These are phyloP conservation scores for Phasia obesa DNA, from an alignment of 2,888 invertebrate species.

Conservation along the genomic window DNA sequence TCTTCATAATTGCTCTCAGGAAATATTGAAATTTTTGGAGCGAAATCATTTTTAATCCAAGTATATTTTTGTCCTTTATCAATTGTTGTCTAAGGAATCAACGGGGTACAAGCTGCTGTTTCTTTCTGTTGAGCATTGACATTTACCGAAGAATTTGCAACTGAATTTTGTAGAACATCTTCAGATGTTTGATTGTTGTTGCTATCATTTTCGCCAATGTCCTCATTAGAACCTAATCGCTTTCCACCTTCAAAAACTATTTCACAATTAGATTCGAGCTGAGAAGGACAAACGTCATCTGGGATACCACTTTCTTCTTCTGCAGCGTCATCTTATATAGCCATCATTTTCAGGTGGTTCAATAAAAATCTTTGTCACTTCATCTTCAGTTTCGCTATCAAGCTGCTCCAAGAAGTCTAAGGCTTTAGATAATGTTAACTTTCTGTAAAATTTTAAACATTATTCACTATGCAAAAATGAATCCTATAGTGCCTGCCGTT, in stretches of 20 bases:
- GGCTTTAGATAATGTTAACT: neutral
- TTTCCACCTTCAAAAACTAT: slow-evolving; percentile 2
- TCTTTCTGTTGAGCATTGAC: slow-evolving; percentile 3
- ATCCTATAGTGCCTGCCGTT: neutral
- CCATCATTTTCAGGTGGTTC: slow-evolving; percentile 3
- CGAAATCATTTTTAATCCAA: slow-evolving; percentile 3
- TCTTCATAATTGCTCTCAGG: slow-evolving; percentile 13
- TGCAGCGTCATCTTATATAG: slow-evolving; percentile 2
- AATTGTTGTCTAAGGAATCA: slow-evolving; percentile 1
- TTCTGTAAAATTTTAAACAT: slow-evolving; percentile 1
- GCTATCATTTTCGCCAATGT: slow-evolving; percentile 6
- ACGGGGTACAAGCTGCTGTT: slow-evolving; percentile 4
- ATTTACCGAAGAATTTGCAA: slow-evolving; percentile 7
- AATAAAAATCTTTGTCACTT: slow-evolving; percentile 4
- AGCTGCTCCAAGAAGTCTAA: slow-evolving; percentile 3
- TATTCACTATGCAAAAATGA: neutral
- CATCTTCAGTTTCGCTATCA: slow-evolving; percentile 3
- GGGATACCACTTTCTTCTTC: slow-evolving; percentile 3
- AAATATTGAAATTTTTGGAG: slow-evolving; percentile 25
- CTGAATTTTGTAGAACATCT: neutral
- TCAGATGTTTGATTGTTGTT: slow-evolving; percentile 14
- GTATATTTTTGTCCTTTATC: slow-evolving; percentile 6
- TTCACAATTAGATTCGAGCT: neutral
- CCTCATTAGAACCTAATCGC: neutral
- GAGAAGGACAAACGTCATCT: neutral